Evolutionary conservation across 1,140 invertebrate species (phyloP).

Genomic region (Capitella teleta): DNA sequence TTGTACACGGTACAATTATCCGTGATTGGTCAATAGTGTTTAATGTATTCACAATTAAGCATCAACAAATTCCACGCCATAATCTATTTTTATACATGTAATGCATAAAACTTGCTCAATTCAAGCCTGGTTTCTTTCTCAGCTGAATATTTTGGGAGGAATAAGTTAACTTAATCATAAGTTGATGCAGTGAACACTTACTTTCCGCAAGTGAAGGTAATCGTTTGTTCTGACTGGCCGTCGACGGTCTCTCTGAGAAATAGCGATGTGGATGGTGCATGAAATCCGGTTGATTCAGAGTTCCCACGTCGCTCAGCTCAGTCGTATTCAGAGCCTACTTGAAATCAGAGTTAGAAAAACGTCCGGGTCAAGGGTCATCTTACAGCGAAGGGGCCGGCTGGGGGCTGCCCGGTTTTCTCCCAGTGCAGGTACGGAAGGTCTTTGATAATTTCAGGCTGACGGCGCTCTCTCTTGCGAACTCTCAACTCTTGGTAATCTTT

Average conservation of each 20-base stretch:
- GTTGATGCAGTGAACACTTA: constrained; percentile 16
- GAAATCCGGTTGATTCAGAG: constrained; percentile 27
- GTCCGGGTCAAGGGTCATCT: background rate
- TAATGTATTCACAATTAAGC: no score
- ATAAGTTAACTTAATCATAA: no score
- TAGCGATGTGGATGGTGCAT: constrained; percentile 25
- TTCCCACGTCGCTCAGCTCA: constrained; percentile 18
- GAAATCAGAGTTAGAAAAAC: no score
- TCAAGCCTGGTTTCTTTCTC: no score
- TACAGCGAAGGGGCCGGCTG: constrained; percentile 27
- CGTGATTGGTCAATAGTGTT: no score
- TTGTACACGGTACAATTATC: no score
- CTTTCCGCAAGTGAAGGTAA: constrained; percentile 29
- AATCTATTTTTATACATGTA: no score
- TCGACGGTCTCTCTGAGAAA: constrained; percentile 18
- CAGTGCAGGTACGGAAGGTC: constrained; percentile 35
- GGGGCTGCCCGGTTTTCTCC: constrained; percentile 34
- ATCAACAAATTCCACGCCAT: no score
- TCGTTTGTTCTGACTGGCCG: constrained; percentile 14
- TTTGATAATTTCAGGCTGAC: constrained; percentile 32
- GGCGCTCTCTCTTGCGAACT: constrained; percentile 28
- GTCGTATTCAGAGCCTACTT: constrained; percentile 30
- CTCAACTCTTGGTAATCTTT: constrained; percentile 35
- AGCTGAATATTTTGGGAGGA: no score
- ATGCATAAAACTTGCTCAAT: no score